A percentile compares a stretch with the other conserved stretches of the same genome.
Evolutionary conservation across 1,140 invertebrate genomes (phyloP).

Genomic region (Antheraea mylitta): DNA sequence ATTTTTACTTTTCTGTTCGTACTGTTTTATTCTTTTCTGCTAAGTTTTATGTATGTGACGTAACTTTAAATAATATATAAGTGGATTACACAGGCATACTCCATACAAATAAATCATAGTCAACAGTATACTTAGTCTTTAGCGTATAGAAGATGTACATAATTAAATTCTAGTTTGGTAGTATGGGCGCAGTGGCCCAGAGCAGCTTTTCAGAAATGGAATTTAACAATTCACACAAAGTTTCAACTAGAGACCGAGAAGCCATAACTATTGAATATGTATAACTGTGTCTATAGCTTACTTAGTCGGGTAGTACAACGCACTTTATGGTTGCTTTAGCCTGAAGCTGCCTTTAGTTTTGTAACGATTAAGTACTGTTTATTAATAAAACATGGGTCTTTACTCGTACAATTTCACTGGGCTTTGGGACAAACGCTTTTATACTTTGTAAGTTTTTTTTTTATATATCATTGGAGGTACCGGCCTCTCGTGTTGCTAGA

Average conservation of each 20-base stretch:
- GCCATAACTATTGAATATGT: conserved; percentile 50
- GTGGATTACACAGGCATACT: background rate
- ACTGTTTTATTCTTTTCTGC: too few species aligned
- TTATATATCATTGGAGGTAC: too few species aligned
- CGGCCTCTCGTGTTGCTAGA: too few species aligned
- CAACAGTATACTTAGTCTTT: background rate
- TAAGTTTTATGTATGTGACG: too few species aligned
- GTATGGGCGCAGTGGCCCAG: conserved; percentile 49
- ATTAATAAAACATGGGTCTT: too few species aligned
- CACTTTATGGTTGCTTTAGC: background rate
- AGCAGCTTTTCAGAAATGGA: conserved; percentile 63
- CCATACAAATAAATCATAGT: background rate
- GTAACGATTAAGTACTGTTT: too few species aligned
- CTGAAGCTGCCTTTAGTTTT: background rate
- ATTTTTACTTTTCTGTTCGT: too few species aligned
- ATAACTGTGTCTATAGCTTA: conserved; percentile 20
- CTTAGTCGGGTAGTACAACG: too few species aligned
- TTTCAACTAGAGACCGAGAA: conserved; percentile 52
- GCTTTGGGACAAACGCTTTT: too few species aligned
- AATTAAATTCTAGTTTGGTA: conserved; percentile 72
- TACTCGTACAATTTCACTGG: too few species aligned
- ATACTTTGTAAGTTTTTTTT: too few species aligned
- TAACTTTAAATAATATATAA: too few species aligned
- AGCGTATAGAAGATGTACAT: conserved; percentile 59
- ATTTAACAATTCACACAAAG: conserved; percentile 72